Base-by-base conservation (phyloP, 1,140 invertebrate genomes). In the Muscidifurax raptorellus region DNA sequence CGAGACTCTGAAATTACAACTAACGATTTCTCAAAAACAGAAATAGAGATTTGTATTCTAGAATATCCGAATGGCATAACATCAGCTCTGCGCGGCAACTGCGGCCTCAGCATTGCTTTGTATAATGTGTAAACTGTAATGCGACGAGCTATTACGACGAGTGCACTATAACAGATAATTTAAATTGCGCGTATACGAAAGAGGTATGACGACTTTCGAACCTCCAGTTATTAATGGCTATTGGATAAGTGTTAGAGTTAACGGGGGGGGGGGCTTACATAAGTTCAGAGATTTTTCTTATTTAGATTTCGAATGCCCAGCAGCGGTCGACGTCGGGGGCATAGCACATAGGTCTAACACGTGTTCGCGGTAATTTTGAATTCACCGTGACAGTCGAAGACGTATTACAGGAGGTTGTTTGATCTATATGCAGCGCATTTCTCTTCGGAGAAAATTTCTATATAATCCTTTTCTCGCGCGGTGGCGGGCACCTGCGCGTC, bases 151-250 rank as follows among this genome's bases (percentile, higher is more conserved):
- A 84, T 86, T 64, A 47, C 81, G 12, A 10, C 67, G 25, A 77
- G 75, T 64, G 72, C 52, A 67, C 47, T 36, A 66, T 74, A 84
- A 79, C 76, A 13, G n/a, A 71, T 67, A 84, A 84, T 84, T 84
- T 75, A 32, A 84, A 80, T 84, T 75, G 71, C 83, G 71, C 30
- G 36, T 10, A 10, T 18, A 75, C 36, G 77, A 74, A 67, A 74
- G 69, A 71, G 44, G 76, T 80, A 80, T 36, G 83, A 59, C 77
- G 47, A 84, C 83, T 84, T 84, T 84, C 77, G 77, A 84, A 80
- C 44, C 18, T 32, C 59, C 69, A 36, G 28, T 84, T 84, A 84
- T 84, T 80, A 80, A 80, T 80, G 77, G 71, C 5, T 27, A 80
- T 75, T 44, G 77, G 77, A 80, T 84, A 80, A 80, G 71, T 80